Evolutionary conservation across 2,113 vertebrate genomes (phyloP).

Genomic region (Lepisosteus osseus): DNA sequence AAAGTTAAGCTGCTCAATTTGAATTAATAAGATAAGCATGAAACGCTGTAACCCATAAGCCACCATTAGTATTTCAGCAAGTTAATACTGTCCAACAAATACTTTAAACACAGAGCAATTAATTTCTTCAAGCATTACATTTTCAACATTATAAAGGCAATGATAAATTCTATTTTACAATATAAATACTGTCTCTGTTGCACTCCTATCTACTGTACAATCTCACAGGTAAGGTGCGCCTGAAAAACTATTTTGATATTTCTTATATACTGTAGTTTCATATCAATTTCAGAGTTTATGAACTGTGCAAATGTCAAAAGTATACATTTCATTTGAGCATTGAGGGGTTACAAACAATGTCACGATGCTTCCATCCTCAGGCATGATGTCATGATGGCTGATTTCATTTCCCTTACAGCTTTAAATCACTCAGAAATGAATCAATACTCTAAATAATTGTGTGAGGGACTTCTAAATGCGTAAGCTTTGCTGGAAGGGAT

Average conservation of each 20-base stretch:
- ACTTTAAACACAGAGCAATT: conserved; percentile 2
- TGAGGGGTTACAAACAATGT: conserved; percentile 57
- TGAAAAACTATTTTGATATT: no score
- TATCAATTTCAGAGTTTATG: conserved; percentile 47
- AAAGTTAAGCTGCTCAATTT: conserved; percentile 49
- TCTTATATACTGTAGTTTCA: background rate
- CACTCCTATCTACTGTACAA: no score
- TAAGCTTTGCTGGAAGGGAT: conserved; percentile 61
- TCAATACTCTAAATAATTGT: conserved; percentile 76
- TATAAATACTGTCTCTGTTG: no score
- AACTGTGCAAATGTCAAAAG: conserved; percentile 45
- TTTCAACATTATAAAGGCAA: no score
- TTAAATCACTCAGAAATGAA: conserved; percentile 74
- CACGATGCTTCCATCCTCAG: conserved; percentile 59
- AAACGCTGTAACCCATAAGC: conserved; percentile 13
- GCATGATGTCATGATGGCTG: conserved; percentile 62
- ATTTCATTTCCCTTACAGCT: conserved; percentile 63
- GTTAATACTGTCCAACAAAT: conserved; percentile 7
- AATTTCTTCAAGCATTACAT: no score
- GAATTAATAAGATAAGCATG: conserved; percentile 50
- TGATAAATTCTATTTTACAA: no score
- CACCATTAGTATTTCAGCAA: background rate
- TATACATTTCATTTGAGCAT: conserved; percentile 37
- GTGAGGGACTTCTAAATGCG: conserved; percentile 72
- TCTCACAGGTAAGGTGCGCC: no score